phyloP scores from a whole-genome alignment of 1,140 invertebrate species.

The Drosophila cardini region DNA sequence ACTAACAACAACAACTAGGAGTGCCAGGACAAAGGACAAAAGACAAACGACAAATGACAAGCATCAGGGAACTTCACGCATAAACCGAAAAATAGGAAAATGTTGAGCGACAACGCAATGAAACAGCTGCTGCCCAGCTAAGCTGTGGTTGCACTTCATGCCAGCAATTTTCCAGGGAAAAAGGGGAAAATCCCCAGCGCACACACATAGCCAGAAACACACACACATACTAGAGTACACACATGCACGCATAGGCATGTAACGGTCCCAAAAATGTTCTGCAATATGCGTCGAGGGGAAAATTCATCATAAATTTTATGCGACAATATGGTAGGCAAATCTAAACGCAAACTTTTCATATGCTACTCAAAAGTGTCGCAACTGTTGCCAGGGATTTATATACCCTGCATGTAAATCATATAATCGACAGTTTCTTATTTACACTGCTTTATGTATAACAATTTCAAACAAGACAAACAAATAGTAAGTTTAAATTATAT shows the following conservation, averaged over 20 bases:
- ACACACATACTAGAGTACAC: not conserved
- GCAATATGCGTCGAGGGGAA: constrained; percentile 79
- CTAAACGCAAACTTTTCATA: constrained; percentile 71
- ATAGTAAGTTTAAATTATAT: not conserved
- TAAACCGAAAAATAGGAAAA: constrained; percentile 46
- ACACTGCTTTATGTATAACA: not conserved
- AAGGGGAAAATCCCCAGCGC: constrained; percentile 20
- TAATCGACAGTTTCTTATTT: not conserved
- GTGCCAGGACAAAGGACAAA: constrained; percentile 11
- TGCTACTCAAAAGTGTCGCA: constrained; percentile 62
- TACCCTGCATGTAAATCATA: constrained; percentile 16
- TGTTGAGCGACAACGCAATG: constrained; percentile 52
- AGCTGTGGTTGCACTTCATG: constrained; percentile 78
- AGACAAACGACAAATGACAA: constrained; percentile 47
- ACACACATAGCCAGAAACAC: constrained; percentile 23
- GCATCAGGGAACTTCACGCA: constrained; percentile 61
- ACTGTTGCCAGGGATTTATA: constrained; percentile 59
- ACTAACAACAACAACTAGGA: constrained; percentile 19
- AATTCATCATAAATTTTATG: constrained; percentile 83
- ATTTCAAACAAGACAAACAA: not conserved
- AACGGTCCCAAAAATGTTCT: constrained; percentile 77
- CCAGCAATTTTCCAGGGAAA: constrained; percentile 15
- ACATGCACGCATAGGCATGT: constrained; percentile 40
- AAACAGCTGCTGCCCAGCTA: constrained; percentile 66
- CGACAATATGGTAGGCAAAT: constrained; percentile 63